A percentile compares a stretch with the other conserved stretches of the same genome.
phyloP scores from a whole-genome alignment of 2,113 vertebrate species.

The Aldabrachelys gigantea region DNA sequence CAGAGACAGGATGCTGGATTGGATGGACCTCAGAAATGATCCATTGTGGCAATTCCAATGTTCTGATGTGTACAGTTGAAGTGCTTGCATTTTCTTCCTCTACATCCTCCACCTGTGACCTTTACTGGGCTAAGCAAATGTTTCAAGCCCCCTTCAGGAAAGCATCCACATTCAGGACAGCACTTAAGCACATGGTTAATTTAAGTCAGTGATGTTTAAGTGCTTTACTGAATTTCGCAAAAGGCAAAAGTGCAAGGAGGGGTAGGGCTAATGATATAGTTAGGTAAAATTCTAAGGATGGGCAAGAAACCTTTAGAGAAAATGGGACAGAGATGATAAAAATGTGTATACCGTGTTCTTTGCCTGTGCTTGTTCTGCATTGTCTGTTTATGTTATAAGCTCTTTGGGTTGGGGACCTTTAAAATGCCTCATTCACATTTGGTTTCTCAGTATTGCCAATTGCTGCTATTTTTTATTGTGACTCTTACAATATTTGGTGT shows the following conservation, averaged over 20 bases:
- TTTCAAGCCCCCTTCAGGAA: constrained; percentile 48
- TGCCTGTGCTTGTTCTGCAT: neutral
- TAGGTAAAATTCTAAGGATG: neutral
- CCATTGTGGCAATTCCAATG: neutral
- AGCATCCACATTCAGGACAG: constrained; percentile 44
- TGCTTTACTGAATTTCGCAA: neutral
- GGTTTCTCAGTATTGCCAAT: neutral
- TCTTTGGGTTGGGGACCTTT: neutral
- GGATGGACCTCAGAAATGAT: neutral
- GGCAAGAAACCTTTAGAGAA: neutral
- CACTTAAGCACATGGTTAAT: constrained; percentile 26
- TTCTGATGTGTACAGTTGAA: neutral
- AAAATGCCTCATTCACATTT: neutral
- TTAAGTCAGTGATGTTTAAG: neutral
- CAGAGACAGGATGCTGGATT: neutral
- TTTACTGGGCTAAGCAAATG: constrained; percentile 46
- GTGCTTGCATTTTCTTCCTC: neutral
- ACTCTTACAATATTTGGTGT: neutral
- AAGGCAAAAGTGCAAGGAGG: neutral
- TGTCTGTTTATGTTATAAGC: neutral
- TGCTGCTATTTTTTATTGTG: neutral
- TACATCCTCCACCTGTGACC: constrained; percentile 53
- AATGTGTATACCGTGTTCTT: neutral
- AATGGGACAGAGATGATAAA: neutral
- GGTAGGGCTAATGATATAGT: neutral